Evolutionary conservation across 2,888 invertebrate genomes (phyloP).

Genomic region (Brassicogethes aeneus): DNA sequence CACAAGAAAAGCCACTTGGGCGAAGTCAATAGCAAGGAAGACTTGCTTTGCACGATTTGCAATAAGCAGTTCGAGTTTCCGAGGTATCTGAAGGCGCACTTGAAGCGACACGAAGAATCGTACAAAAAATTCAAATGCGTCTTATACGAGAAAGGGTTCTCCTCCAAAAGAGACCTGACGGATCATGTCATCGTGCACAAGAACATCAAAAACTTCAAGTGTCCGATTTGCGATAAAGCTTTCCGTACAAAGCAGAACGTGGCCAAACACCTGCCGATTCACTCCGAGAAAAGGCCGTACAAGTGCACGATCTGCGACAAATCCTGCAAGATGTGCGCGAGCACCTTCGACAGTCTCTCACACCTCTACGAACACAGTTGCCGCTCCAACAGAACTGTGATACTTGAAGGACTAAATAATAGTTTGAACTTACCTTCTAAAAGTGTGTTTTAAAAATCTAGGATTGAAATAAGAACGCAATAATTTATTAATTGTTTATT

Average conservation of each 20-base stretch:
- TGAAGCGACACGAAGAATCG: conserved; percentile 17
- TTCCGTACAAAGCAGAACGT: conserved; percentile 20
- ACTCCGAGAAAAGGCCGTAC: conserved; percentile 19
- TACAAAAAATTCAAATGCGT: conserved; percentile 21
- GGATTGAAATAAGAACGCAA: too few relatives aligned
- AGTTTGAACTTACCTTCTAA: too few relatives aligned
- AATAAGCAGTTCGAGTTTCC: conserved; percentile 18
- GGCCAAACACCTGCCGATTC: conserved; percentile 19
- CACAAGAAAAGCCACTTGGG: conserved; percentile 18
- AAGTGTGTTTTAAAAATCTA: too few relatives aligned
- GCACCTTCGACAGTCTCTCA: conserved; percentile 4
- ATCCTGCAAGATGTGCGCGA: conserved; percentile 11
- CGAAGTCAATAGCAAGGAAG: conserved; percentile 9
- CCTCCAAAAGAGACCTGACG: conserved; percentile 17
- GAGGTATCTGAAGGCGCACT: conserved; percentile 17
- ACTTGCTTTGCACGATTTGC: conserved; percentile 15
- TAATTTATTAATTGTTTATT: too few relatives aligned
- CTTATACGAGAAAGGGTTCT: conserved; percentile 16
- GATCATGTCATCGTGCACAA: conserved; percentile 19
- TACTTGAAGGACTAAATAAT: too few relatives aligned
- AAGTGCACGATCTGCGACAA: conserved; percentile 17
- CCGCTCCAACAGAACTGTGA: neutral
- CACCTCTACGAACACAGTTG: neutral
- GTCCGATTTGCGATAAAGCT: conserved; percentile 18
- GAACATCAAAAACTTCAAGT: conserved; percentile 17